Evolutionary conservation across 2,888 invertebrate genomes (phyloP), one percentile per base, ranked within the genome.

Genomic region (Amiota mariae): DNA sequence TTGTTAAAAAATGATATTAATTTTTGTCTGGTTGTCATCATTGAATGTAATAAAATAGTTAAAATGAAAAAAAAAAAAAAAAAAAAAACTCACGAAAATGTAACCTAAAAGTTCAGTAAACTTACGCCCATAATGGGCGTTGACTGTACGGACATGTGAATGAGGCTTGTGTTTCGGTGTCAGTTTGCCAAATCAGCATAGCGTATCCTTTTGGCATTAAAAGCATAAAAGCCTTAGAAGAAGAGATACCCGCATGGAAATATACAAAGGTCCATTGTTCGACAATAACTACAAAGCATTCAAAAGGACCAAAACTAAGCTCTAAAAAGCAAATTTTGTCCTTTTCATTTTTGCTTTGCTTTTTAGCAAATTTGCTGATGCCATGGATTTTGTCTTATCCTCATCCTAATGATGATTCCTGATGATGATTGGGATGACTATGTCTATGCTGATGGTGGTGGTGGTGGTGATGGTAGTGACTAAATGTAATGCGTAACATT

Each of bases 11-110:
- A 36, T 36, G 36, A 36, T 46, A 73, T 72, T 73, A 71, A 74
- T 72, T 77, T 73, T 67, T 64, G 15, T 61, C 47, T 71, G 61
- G 8, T 18, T 61, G 18, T 61, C 61, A 56, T 9, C 20, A 20
- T 20, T n/a, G 6, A 18, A 59, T 3, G n/a, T 59, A 20, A 11
- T 36, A 36, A 36, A 36, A 36, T 36, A 36, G 36, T 36, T 36
- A 6, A 36, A 36, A 36, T n/a, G n/a, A 36, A 36, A 36, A 36
- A 36, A 4, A 36, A 6, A 36, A 36, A 36, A 36, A 36, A 36
- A 36, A 36, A 36, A 4, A 36, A 6, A 36, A 36, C 36, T 2
- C 2, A 36, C 4, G 36, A 36, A 36, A 36, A 6, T 36, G 36
- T 36, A 36, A 36, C 36, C 36, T 36, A 36, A 36, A 36, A 36